These are phyloP conservation scores for Urosaurus nigricauda DNA, from an alignment of 2,797 vertebrate genomes.

Conservation along the genomic window DNA sequence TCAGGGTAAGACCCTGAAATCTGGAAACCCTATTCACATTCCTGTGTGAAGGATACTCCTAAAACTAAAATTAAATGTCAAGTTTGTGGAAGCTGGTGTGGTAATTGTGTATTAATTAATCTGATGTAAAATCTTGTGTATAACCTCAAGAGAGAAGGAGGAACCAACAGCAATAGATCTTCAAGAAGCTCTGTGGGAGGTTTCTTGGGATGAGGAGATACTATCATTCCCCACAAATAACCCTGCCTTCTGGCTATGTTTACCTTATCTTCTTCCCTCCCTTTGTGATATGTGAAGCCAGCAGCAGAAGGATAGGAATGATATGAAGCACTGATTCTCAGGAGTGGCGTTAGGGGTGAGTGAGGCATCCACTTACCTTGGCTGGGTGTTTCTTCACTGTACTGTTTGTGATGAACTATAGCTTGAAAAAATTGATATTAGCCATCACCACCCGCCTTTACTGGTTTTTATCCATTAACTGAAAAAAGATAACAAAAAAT, in stretches of 20 bases:
- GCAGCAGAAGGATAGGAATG: background rate
- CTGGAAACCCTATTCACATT: no score
- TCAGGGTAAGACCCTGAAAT: no score
- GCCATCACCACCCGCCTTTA: no score
- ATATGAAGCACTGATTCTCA: background rate
- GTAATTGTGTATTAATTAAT: background rate
- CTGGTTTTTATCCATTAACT: no score
- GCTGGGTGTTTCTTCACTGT: no score
- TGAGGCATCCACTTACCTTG: no score
- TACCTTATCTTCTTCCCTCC: background rate
- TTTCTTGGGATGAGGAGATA: constrained; percentile 10
- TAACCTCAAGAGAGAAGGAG: constrained; percentile 1
- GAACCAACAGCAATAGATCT: background rate
- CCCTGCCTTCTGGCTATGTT: constrained; percentile 21
- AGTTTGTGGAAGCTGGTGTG: background rate
- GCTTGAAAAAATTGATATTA: no score
- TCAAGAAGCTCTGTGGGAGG: constrained; percentile 22
- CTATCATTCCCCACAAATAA: constrained; percentile 6
- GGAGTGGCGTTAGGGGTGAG: no score
- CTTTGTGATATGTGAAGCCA: background rate
- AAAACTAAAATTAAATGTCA: background rate
- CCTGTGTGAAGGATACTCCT: background rate
- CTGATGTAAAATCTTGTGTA: background rate
- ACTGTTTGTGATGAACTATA: no score
- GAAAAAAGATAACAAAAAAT: no score